Evolutionary conservation across 2,888 invertebrate genomes (phyloP), one percentile per base, ranked within the genome.

Genomic region (Galeopsomyia nigrocyanea): DNA sequence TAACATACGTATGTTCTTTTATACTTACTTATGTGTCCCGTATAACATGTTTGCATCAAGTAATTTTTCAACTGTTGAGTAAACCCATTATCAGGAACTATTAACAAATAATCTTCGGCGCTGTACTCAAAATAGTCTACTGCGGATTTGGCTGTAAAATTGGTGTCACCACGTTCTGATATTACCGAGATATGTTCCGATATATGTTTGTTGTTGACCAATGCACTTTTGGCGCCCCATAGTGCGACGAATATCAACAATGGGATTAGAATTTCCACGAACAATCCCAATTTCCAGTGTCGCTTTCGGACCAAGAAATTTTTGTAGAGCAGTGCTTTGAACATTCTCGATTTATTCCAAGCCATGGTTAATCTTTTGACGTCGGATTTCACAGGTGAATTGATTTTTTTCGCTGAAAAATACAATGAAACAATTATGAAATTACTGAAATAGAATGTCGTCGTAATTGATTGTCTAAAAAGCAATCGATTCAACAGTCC

Each of bases 261-360:
- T 10, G 84, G 82, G 55, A 83, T 63, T 3, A 78, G 22, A 71
- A 81, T 73, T 74, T 84, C 79, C 22, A 80, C 26, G 5, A 83
- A 78, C 21, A 83, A 7, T 14, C 70, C 77, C 46, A 77, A 56
- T 56, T 79, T 77, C 81, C 81, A 83, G 55, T 83, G 80, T 46
- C 81, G 80, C 26, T 73, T 79, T 7, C 84, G 77, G 14, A 83
- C 80, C 16, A 81, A 55, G 16, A 78, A 72, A 70, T 82, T 80
- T 68, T 84, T 84, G 46, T 77, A 73, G 21, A 84, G 39, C 1
- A 84, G 73, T 19, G 83, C 73, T 16, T 68, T 49, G 21, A 82
- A 79, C 10, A 78, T 77, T 75, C 79, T 77, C 16, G 60, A 47
- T 51, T 62, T 67, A 19, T 56, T 26, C 39, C 0, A 3, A 13